Percentiles rank a stretch among this genome's conserved stretches.
These are phyloP conservation scores for Leptinotarsa tumamoca DNA, from an alignment of 2,888 invertebrate species.

Conservation along the genomic window DNA sequence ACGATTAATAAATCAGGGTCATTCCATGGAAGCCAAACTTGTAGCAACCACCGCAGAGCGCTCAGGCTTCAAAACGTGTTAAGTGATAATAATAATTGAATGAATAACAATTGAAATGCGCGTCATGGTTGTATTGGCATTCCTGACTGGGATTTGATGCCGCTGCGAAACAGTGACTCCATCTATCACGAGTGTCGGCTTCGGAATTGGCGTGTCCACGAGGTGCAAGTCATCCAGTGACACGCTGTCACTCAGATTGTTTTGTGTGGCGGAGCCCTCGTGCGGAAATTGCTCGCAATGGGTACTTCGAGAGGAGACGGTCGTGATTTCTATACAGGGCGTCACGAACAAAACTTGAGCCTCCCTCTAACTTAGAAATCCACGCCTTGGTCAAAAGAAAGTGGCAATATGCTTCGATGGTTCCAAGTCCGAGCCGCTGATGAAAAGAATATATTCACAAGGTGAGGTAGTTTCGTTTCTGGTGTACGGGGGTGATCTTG, in stretches of 20 bases:
- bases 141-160: conserved; percentile 64
- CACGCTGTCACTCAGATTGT: conserved; percentile 39
- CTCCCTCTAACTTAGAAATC: too few relatives aligned
- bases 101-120: conserved; percentile 64
- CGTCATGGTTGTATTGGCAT: conserved; percentile 65
- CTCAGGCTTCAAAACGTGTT: conserved; percentile 12
- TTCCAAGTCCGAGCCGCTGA: too few relatives aligned
- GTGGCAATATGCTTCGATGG: too few relatives aligned
- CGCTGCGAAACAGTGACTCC: conserved; percentile 59
- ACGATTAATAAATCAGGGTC: conserved; percentile 4
- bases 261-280: conserved; percentile 27
- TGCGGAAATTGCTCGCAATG: conserved; percentile 23
- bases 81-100: conserved; percentile 43
- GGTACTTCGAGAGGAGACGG: neutral
- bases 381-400: too few relatives aligned
- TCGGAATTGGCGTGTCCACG: conserved; percentile 56
- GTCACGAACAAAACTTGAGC: too few relatives aligned
- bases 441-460: too few relatives aligned
- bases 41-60: conserved; percentile 44
- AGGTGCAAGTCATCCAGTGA: conserved; percentile 49
- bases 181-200: conserved; percentile 61
- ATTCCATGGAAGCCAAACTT: conserved; percentile 32
- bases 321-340: too few relatives aligned
- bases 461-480: too few relatives aligned
- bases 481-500: too few relatives aligned